These are phyloP conservation scores for Drosophila sordidapex DNA, from an alignment of 2,888 invertebrate genomes.

Conservation along the genomic window DNA sequence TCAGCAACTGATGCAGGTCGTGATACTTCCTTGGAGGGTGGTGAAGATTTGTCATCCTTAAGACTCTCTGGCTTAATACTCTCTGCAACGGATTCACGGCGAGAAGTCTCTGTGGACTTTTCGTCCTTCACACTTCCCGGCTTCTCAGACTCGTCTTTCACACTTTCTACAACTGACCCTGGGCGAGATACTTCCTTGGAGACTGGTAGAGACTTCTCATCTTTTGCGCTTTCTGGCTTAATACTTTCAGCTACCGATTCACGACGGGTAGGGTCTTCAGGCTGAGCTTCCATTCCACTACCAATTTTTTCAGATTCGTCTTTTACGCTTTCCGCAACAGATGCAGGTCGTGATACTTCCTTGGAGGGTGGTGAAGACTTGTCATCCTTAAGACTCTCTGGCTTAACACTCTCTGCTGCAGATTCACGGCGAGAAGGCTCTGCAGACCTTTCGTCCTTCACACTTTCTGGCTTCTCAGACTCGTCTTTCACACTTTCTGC, in stretches of 20 bases:
- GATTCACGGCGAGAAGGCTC: slow-evolving; percentile 73
- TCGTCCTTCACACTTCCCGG: slow-evolving; percentile 10
- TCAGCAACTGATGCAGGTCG: too few species aligned
- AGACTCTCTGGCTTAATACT: slow-evolving; percentile 14
- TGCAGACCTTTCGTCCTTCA: slow-evolving; percentile 21
- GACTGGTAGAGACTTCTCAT: slow-evolving; percentile 16
- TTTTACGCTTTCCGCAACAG: slow-evolving; percentile 40
- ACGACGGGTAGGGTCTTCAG: too few species aligned
- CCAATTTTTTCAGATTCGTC: slow-evolving; percentile 33
- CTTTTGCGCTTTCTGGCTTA: not conserved
- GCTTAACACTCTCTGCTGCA: slow-evolving; percentile 21
- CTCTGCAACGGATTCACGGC: not conserved
- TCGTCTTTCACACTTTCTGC: slow-evolving; percentile 7
- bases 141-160: slow-evolving; percentile 5
- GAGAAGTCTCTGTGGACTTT: slow-evolving; percentile 4
- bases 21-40: too few species aligned
- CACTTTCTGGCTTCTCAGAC: not conserved
- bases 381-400: slow-evolving; percentile 33
- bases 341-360: slow-evolving; percentile 40
- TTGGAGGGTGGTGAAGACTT: slow-evolving; percentile 34
- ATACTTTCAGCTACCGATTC: slow-evolving; percentile 46
- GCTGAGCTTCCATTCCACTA: slow-evolving; percentile 19
- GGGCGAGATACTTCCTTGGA: slow-evolving; percentile 70
- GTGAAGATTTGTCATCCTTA: slow-evolving; percentile 24
- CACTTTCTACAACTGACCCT: slow-evolving; percentile 30